Conservation (phyloP, 2,113 vertebrate genomes). For the Deroptyus accipitrinus region DNA sequence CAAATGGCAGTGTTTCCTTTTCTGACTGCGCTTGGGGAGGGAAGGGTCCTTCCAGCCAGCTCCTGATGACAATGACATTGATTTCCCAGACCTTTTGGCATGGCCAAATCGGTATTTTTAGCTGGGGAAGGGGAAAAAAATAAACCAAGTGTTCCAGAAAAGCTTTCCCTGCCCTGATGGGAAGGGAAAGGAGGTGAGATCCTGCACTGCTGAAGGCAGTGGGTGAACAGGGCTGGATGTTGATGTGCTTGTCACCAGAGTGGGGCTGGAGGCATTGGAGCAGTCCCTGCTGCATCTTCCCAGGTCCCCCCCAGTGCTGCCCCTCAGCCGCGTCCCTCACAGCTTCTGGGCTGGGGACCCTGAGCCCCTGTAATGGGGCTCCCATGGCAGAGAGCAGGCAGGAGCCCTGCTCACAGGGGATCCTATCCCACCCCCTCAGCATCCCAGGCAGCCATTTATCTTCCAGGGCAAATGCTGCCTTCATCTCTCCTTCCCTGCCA, state of each 20-base stretch:
- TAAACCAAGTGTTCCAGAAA: neutral
- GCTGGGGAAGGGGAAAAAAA: neutral
- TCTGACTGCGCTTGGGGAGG: neutral
- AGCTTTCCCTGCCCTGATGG: neutral
- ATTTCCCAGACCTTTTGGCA: constrained; percentile 28
- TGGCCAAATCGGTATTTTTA: constrained; percentile 49
- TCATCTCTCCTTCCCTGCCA: neutral
- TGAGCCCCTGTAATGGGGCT: neutral
- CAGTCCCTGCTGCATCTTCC: neutral
- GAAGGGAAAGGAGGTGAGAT: neutral
- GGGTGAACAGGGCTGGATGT: neutral
- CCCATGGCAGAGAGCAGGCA: neutral
- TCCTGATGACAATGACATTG: constrained; percentile 54
- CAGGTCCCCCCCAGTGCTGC: rapidly evolving
- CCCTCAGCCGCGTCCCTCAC: rapidly evolving
- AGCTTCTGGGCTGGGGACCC: neutral
- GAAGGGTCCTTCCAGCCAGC: constrained; percentile 14
- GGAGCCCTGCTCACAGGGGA: neutral
- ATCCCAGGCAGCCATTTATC: neutral
- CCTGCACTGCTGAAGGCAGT: neutral
- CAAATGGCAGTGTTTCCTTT: constrained; percentile 17
- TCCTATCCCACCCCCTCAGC: neutral
- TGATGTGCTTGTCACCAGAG: neutral
- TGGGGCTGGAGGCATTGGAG: rapidly evolving
- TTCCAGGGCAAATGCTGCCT: neutral